Evolutionary conservation across 1,140 invertebrate genomes (phyloP).

Genomic region (Tenebrio molitor): DNA sequence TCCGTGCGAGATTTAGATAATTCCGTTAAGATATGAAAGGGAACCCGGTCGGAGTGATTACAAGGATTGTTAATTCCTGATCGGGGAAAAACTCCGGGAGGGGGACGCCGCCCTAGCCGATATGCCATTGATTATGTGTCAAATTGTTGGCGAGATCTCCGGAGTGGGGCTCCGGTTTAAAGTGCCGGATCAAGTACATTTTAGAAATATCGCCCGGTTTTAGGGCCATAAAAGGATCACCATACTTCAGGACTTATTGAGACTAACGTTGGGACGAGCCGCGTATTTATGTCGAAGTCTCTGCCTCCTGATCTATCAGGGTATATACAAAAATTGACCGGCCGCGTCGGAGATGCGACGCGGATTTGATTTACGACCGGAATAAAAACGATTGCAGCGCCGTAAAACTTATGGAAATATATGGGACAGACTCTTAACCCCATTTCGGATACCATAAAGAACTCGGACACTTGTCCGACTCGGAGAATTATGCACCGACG

Average conservation of each 20-base stretch:
- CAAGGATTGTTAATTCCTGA: conserved; percentile 1
- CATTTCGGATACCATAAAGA: conserved; percentile 10
- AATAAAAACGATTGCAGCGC: conserved; percentile 25
- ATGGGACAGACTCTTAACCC: conserved; percentile 13
- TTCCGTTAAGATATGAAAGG: conserved; percentile 4
- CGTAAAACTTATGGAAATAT: conserved; percentile 35
- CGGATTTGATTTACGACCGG: conserved; percentile 10
- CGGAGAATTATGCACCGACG: neutral
- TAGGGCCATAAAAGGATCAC: conserved; percentile 41
- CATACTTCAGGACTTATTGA: conserved; percentile 43
- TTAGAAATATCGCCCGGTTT: conserved; percentile 45
- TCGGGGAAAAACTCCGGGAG: no score
- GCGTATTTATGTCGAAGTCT: conserved; percentile 12
- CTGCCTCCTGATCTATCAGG: conserved; percentile 24
- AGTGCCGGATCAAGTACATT: conserved; percentile 46
- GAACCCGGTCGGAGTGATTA: neutral
- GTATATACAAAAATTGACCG: conserved; percentile 21
- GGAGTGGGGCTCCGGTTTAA: conserved; percentile 32
- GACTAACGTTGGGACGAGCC: conserved; percentile 14
- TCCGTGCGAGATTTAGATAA: conserved; percentile 15
- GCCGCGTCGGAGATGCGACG: conserved; percentile 9
- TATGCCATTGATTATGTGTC: conserved; percentile 44
- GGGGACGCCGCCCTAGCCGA: no score
- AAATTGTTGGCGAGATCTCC: conserved; percentile 36
- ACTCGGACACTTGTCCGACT: neutral